Base-by-base conservation (phyloP, 2,888 invertebrate genomes). In the Melipona bicolor region DNA sequence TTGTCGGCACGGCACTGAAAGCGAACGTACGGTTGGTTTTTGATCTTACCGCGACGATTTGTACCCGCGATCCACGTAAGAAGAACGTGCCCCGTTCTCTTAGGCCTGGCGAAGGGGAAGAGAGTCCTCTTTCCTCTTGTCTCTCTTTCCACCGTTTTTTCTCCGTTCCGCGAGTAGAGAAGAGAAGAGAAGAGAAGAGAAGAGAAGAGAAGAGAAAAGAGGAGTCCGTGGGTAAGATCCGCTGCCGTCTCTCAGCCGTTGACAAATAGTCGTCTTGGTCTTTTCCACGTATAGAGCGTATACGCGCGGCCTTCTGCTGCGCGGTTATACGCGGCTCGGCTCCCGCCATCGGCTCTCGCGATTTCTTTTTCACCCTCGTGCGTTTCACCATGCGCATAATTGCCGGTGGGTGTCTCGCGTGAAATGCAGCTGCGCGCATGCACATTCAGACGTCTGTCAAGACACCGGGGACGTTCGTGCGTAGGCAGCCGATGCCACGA, bases 31-130 rank as follows among this genome's bases (percentile, higher is more conserved):
- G 67, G 71, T 54, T 24, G 84, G 90, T 91, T 90, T 90, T 91
- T 91, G 91, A 91, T 91, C 91, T 91, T 78, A 91, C 91, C 91
- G 91, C 92, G 84, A 88, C 92, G 90, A 91, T 91, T 91, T 91
- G 91, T 91, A 91, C 90, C 83, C 74, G 86, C 85, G 86, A 89
- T 90, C 84, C 90, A 65, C 80, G 82, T 77, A 81, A 88, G 87
- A 88, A 83, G 90, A 87, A 89, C 85, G 87, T 82, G 88, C 88
- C 77, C 86, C 78, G 78, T 85, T 82, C 79, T 68, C 81, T 52
- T 56, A 43, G 61, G 65, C 76, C 50, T 49, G 72, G 65, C 61
- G 52, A 65, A 78, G 65, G 79, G 64, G 61, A 59, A 69, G 76
- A 64, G 54, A 4, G 24, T 61, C 62, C 77, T 36, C 21, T 68